Conservation (phyloP, 2,113 vertebrate species). For the Chrysemys picta region DNA sequence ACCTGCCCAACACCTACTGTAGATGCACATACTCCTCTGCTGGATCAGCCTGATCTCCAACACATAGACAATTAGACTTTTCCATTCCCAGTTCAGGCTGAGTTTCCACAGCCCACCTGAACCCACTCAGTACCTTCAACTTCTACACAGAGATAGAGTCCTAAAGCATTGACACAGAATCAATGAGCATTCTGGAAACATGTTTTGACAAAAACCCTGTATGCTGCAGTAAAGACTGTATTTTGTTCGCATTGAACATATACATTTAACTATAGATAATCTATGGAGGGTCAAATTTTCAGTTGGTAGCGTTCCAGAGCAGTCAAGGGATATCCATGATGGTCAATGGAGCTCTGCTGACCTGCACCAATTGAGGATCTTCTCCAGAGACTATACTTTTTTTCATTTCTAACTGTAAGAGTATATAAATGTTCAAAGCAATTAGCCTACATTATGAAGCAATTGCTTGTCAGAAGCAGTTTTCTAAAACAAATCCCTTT, state of each 20-base stretch:
- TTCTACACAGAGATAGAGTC: fast-evolving
- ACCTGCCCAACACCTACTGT: not conserved
- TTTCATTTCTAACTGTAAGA: not conserved
- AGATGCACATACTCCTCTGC: not conserved
- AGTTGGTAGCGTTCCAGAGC: not conserved
- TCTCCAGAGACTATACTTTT: not conserved
- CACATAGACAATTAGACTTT: not conserved
- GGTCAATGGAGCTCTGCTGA: not conserved
- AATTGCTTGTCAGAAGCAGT: not conserved
- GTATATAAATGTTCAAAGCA: not conserved
- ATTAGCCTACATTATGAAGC: not conserved
- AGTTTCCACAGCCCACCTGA: not conserved
- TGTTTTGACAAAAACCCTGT: not conserved
- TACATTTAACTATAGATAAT: not conserved
- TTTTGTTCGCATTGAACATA: not conserved
- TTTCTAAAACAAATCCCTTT: not conserved
- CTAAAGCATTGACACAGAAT: not conserved
- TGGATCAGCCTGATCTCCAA: not conserved
- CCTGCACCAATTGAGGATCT: not conserved
- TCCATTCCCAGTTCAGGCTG: not conserved
- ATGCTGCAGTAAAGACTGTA: not conserved
- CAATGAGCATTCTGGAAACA: not conserved
- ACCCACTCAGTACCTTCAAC: not conserved
- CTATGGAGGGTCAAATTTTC: not conserved
- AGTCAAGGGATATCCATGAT: not conserved